These are phyloP conservation scores for Bos javanicus DNA, from an alignment of 2,113 vertebrate genomes.

Conservation along the genomic window DNA sequence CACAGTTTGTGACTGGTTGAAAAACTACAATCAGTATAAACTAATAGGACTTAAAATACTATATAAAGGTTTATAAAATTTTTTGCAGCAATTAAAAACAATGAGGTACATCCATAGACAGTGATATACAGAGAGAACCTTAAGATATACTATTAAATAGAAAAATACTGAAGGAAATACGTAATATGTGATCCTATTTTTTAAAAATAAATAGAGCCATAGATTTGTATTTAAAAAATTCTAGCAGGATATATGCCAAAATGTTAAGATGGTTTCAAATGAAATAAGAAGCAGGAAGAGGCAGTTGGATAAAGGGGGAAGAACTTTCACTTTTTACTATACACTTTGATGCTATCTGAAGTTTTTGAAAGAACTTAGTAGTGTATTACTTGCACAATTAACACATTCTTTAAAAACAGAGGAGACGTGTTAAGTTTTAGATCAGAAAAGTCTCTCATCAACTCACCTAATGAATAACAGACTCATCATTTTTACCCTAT, in stretches of 20 bases:
- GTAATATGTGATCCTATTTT: not conserved
- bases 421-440: not conserved
- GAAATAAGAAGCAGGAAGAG: not conserved
- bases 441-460: not conserved
- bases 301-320: not conserved
- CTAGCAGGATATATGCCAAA: not conserved
- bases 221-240: not conserved
- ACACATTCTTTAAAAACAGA: not conserved
- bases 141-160: not conserved
- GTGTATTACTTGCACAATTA: not conserved
- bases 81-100: not conserved
- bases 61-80: not conserved
- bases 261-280: not conserved
- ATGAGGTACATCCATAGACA: not conserved
- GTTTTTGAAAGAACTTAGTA: not conserved
- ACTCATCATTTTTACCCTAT: not conserved
- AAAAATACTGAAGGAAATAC: not conserved
- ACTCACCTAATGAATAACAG: not conserved
- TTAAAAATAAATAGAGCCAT: not conserved
- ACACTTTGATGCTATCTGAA: not conserved
- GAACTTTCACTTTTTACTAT: not conserved
- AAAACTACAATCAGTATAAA: not conserved
- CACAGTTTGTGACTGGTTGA: not conserved
- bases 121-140: not conserved
- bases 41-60: not conserved